A percentile compares a stretch with the other conserved stretches of the same genome.
Conservation (phyloP, 2,888 invertebrate species). For the Branchinecta sandiegonensis region DNA sequence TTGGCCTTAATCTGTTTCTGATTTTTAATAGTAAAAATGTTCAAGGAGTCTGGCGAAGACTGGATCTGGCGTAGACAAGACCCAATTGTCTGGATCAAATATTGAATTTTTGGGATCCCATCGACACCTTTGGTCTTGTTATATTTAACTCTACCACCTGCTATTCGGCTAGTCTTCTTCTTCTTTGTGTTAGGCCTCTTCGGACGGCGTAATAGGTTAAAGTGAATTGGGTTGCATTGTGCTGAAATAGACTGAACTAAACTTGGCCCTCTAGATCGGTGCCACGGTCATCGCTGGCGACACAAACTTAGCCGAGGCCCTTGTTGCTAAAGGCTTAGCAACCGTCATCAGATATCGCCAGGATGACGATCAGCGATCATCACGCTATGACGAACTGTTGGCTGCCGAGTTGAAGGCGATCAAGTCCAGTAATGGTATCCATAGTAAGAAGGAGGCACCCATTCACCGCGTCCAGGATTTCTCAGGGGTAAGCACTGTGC, state of each 20-base stretch:
- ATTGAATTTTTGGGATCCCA: too few relatives aligned
- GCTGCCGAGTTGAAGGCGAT: conserved; percentile 85
- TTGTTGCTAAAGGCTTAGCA: conserved; percentile 80
- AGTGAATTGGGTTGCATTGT: conserved; percentile 18
- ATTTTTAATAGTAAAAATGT: too few relatives aligned
- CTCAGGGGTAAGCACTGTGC: conserved; percentile 39
- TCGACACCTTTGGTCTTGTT: too few relatives aligned
- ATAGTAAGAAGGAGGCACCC: conserved; percentile 69
- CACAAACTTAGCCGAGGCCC: conserved; percentile 83
- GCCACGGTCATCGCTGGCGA: background rate
- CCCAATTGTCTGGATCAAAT: too few relatives aligned
- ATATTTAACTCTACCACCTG: too few relatives aligned
- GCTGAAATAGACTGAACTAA: conserved; percentile 22
- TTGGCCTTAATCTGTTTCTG: too few relatives aligned
- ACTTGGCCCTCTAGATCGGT: conserved; percentile 3
- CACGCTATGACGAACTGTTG: conserved; percentile 77
- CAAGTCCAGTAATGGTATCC: conserved; percentile 66
- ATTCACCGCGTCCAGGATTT: conserved; percentile 76
- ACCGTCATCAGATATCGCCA: conserved; percentile 84
- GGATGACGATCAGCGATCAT: conserved; percentile 90
- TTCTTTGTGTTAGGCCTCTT: too few relatives aligned
- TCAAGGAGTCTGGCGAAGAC: too few relatives aligned
- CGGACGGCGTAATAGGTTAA: background rate
- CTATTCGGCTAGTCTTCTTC: too few relatives aligned
- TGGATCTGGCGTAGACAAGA: too few relatives aligned